phyloP scores from a whole-genome alignment of 2,888 invertebrate genomes.

The Tenthredo amoena region DNA sequence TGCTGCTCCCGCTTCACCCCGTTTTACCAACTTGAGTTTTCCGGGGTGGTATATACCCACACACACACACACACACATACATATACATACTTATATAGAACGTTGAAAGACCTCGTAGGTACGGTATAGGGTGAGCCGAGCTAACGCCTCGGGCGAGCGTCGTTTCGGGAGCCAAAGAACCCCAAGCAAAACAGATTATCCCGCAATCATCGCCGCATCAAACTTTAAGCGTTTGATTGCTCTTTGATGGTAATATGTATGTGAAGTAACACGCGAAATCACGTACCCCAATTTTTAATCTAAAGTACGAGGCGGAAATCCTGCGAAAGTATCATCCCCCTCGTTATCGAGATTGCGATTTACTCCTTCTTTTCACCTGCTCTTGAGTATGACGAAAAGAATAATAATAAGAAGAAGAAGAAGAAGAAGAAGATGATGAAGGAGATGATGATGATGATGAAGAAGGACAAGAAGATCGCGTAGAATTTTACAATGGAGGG shows the following conservation, averaged over 20 bases:
- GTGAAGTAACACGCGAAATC: neutral
- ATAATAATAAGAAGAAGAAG: neutral
- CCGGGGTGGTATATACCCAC: neutral
- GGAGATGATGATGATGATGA: neutral
- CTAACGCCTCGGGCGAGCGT: slow-evolving; percentile 55
- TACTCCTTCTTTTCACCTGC: neutral
- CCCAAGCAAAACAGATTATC: slow-evolving; percentile 75
- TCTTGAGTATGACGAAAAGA: neutral
- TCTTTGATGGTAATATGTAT: slow-evolving; percentile 38
- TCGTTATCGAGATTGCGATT: neutral
- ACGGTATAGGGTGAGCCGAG: slow-evolving; percentile 59
- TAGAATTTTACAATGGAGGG: slow-evolving; percentile 29
- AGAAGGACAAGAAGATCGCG: slow-evolving; percentile 4
- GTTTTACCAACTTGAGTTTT: slow-evolving; percentile 44
- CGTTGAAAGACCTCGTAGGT: slow-evolving; percentile 17
- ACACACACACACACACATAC: neutral
- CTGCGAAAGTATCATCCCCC: too few species aligned
- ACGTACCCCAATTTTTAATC: neutral
- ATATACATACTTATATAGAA: neutral
- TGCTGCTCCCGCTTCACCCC: slow-evolving; percentile 31
- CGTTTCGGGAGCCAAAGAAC: slow-evolving; percentile 59
- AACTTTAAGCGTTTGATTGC: slow-evolving; percentile 50
- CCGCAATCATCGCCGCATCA: slow-evolving; percentile 71
- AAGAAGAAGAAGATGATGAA: neutral
- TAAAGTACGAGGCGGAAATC: neutral